phyloP scores from a whole-genome alignment of 2,113 vertebrate genomes.

The Jacana jacana region DNA sequence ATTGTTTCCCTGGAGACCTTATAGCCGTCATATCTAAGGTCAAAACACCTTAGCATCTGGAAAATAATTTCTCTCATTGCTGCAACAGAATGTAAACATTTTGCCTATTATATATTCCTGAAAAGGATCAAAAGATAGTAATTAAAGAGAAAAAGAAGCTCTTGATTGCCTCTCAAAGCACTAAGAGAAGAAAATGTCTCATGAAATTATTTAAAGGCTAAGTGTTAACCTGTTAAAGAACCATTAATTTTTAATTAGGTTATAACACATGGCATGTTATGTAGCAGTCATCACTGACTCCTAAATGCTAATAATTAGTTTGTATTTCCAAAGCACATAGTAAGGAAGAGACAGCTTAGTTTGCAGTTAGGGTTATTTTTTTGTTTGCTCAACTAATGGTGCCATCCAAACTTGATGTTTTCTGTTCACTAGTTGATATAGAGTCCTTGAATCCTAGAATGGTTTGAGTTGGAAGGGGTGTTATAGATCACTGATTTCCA shows the following conservation, averaged over 20 bases:
- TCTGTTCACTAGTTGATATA: background rate
- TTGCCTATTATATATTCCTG: background rate
- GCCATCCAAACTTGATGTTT: background rate
- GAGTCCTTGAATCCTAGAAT: background rate
- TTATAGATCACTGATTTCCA: background rate
- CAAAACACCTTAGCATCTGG: background rate
- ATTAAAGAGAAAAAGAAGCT: constrained; percentile 28
- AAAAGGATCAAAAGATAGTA: constrained; percentile 8
- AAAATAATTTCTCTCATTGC: background rate
- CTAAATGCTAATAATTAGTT: background rate
- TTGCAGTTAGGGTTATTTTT: background rate
- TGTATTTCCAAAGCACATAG: background rate
- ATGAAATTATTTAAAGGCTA: background rate
- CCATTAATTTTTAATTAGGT: constrained; percentile 12
- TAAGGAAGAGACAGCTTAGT: background rate
- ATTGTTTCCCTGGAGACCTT: background rate
- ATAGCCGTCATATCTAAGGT: background rate
- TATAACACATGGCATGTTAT: background rate
- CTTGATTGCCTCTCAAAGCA: background rate
- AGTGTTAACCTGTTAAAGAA: background rate
- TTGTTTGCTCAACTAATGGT: background rate
- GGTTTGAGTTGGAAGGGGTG: background rate
- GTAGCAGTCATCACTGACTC: background rate
- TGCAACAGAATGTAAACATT: constrained; percentile 1
- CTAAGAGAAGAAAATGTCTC: background rate